Base-by-base conservation (phyloP, 2,113 vertebrate genomes). In the Channa maculata region DNA sequence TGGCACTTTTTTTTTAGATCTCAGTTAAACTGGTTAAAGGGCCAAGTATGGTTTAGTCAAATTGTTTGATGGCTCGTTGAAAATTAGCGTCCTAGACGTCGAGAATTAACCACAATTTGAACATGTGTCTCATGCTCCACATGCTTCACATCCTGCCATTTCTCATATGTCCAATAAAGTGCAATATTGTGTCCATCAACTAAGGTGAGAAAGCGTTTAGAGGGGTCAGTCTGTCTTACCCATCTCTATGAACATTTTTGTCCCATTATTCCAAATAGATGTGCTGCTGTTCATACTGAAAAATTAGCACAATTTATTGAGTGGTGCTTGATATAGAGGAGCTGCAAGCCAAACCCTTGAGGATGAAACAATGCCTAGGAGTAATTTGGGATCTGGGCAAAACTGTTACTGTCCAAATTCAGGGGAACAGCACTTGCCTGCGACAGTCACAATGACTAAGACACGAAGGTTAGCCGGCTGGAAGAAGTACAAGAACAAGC, bases 401-500 rank as follows among this genome's bases (percentile, higher is more conserved):
- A 63, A 49, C 51, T 8, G 68, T 55, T 13, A 62, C 52, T 70
- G 67, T 71, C 55, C 61, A 82, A 80, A 86, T 71, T 33, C 49
- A 44, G 2, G 39, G 75, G 65, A 50, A 75, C 55, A 44, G 63
- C 53, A 77, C 74, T 44, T 37, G 54, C 73, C 75, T 84, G 73
- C 54, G 24, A 67, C 81, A 73, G 67, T 69, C 68, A 64, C 24
- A 62, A 65, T 10, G 12, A 66, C 65, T 65, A 66, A 62, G 65
- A 77, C 79, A 86, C 77, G 81, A 79, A 85, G 82, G 86, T 89
- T 83, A 85, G 71, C 75, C 39, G 69, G 80, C 84, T 85, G 85
- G 74, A 89, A 89, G 64, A 61, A 87, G 83, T 44, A 67, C 80
- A 80, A 91, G 77, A 90, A 71, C 71, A 74, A 71, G 82, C 82